A percentile compares a stretch with the other conserved stretches of the same genome.
Evolutionary conservation across 1,140 invertebrate species (phyloP).

Genomic region (Idris sp.): DNA sequence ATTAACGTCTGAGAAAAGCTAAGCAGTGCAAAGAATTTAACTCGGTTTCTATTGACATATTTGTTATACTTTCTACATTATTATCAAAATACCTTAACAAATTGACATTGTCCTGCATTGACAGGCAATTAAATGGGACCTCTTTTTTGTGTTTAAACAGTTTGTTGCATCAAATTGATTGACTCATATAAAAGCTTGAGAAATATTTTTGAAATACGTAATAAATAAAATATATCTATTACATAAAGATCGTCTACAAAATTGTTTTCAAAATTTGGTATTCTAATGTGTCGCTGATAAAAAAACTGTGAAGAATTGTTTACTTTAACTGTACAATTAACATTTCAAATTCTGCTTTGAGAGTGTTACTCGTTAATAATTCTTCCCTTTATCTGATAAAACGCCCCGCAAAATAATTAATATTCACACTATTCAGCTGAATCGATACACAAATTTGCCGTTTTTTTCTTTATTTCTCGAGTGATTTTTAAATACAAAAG

Average conservation of each 20-base stretch:
- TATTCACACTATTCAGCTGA: slow-evolving; percentile 3
- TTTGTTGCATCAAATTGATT: neutral
- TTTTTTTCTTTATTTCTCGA: no score
- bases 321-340: slow-evolving; percentile 2
- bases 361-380: slow-evolving; percentile 17
- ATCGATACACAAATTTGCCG: slow-evolving; percentile 1
- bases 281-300: neutral
- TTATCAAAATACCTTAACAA: neutral
- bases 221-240: neutral
- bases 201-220: neutral
- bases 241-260: neutral
- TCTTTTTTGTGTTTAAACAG: slow-evolving; percentile 16
- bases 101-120: neutral
- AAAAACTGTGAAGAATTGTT: neutral
- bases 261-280: no score
- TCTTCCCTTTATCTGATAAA: slow-evolving; percentile 32
- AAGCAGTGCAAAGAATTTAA: neutral
- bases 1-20: slow-evolving; percentile 1
- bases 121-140: neutral
- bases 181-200: neutral
- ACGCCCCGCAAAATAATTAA: slow-evolving; percentile 20
- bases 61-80: slow-evolving; percentile 7
- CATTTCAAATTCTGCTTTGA: neutral
- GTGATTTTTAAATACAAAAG: slow-evolving; percentile 1
- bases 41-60: slow-evolving; percentile 15